Conservation (phyloP, 2,797 vertebrate species). For the Stomatorhinus walkeri region DNA sequence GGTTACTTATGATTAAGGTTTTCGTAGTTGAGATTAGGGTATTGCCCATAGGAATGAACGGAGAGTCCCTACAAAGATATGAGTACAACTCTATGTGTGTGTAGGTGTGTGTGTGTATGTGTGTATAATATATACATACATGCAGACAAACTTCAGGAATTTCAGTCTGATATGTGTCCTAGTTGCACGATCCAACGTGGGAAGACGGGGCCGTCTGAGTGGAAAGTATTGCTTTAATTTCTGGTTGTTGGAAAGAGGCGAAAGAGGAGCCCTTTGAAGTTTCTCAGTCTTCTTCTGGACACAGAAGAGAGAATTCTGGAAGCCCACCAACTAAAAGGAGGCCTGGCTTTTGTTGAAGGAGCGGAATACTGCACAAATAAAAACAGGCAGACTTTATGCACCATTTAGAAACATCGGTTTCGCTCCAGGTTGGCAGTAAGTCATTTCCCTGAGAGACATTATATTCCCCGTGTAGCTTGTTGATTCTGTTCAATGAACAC, state of each 20-base stretch:
- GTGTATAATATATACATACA: not conserved
- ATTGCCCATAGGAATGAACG: not conserved
- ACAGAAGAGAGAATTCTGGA: slow-evolving; percentile 24
- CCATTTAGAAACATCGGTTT: slow-evolving; percentile 16
- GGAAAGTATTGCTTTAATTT: not conserved
- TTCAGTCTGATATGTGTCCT: not conserved
- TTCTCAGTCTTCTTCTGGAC: slow-evolving; percentile 27
- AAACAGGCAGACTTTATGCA: not conserved
- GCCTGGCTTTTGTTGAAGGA: not conserved
- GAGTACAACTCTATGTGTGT: not conserved
- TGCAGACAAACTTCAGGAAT: not conserved
- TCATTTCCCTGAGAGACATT: not conserved
- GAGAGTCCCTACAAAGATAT: not conserved
- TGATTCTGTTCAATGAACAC: not conserved
- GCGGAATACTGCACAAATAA: slow-evolving; percentile 14
- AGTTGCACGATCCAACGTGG: not conserved
- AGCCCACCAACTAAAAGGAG: slow-evolving; percentile 40
- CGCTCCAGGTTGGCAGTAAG: slow-evolving; percentile 17
- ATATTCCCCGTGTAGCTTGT: not conserved
- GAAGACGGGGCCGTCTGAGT: not conserved
- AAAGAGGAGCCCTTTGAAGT: slow-evolving; percentile 35
- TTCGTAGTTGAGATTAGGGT: too few relatives aligned
- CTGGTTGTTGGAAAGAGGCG: slow-evolving; percentile 10
- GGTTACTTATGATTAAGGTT: too few relatives aligned
- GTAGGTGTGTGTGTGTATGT: not conserved